phyloP scores from a whole-genome alignment of 1,140 invertebrate genomes.

The Tetramorium parvispinum region DNA sequence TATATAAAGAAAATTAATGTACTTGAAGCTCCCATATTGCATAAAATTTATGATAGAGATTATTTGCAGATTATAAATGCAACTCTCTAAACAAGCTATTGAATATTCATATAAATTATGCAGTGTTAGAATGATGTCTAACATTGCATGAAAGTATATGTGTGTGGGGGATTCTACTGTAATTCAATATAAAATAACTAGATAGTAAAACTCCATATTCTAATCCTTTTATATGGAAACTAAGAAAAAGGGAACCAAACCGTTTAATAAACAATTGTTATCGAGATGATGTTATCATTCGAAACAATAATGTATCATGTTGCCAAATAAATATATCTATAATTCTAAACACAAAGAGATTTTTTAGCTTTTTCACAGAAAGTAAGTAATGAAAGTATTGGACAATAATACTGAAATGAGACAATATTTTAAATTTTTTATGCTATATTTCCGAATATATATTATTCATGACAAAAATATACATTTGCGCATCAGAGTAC shows the following conservation, averaged over 20 bases:
- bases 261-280: slow-evolving; percentile 66
- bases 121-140: background rate
- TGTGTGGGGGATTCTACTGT: slow-evolving; percentile 3
- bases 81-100: slow-evolving; percentile 1
- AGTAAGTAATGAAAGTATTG: slow-evolving; percentile 22
- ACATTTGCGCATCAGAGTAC: slow-evolving; percentile 37
- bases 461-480: slow-evolving; percentile 54
- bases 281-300: slow-evolving; percentile 61
- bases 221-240: slow-evolving; percentile 71
- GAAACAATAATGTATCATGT: slow-evolving; percentile 73
- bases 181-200: slow-evolving; percentile 52
- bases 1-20: slow-evolving; percentile 70
- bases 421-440: slow-evolving; percentile 14
- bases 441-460: slow-evolving; percentile 35
- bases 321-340: slow-evolving; percentile 75
- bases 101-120: background rate
- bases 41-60: slow-evolving; percentile 8
- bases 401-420: background rate
- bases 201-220: slow-evolving; percentile 64
- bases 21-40: slow-evolving; percentile 21
- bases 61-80: background rate
- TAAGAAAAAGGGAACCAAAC: slow-evolving; percentile 70
- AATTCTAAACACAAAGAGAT: slow-evolving; percentile 28
- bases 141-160: slow-evolving; percentile 20
- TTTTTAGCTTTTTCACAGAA: slow-evolving; percentile 15